Evolutionary conservation across 2,888 invertebrate genomes (phyloP), one percentile per base, ranked within the genome.

Genomic region (Chloroclysta siterata): DNA sequence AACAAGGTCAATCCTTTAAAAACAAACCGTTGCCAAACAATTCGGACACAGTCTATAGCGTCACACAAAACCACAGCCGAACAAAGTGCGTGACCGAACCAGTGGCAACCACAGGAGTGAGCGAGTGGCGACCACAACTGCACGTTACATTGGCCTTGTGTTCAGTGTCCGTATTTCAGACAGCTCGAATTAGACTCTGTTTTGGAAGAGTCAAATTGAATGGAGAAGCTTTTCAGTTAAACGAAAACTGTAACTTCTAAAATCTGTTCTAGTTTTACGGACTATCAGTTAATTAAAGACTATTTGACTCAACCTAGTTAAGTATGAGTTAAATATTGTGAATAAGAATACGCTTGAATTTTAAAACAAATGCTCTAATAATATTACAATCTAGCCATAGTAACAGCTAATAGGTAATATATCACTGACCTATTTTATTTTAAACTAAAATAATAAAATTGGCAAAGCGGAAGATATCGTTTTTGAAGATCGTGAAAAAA

Each of bases 51-150:
- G 51, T 58, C 17, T 14, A 48, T 39, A 58, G 33, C n/a, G 36
- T 53, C 36, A 53, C 52, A 48, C 8, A 28, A 22, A 39, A 47
- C 53, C 59, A 17, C 33, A 52, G 36, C 28, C 36, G 53, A 59
- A 53, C 28, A 39, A 11, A 36, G 33, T 36, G 17, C 17, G 58
- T 58, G 17, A 15, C 28, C 36, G 36, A 36, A 15, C 6, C 13
- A 13, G 39, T 52, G 17, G 17, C 3, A 7, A 52, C 52, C 36
- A 15, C 51, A 51, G 11, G 4, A 11, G 11, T 33, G 51, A 33
- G 39, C 15, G 7, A 13, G 39, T 17, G 13, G 13, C 4, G 22
- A 52, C 52, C 52, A 22, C 39, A 39, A 46, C 17, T 15, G 14
- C 13, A 13, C 13, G 17, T 15, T 10, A 36, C 33, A 51, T 14